These are phyloP conservation scores for Cybosia mesomella DNA, from an alignment of 2,888 invertebrate genomes.

Conservation along the genomic window DNA sequence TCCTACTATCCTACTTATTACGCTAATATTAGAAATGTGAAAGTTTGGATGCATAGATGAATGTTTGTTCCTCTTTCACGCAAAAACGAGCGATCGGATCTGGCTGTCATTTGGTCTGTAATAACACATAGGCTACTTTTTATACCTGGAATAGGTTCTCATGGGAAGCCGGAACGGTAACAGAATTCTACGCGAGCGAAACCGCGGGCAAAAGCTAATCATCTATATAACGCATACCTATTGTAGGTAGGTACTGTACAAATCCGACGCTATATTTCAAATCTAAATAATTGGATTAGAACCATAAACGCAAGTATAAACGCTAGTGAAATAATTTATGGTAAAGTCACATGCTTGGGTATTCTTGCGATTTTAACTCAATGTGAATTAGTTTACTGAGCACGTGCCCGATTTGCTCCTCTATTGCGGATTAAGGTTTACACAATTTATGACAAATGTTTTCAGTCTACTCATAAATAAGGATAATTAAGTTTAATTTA, in stretches of 20 bases:
- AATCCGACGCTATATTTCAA: neutral
- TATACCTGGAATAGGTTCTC: no score
- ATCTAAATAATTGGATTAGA: neutral
- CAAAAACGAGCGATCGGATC: no score
- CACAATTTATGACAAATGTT: constrained; percentile 13
- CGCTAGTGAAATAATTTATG: neutral
- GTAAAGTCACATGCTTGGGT: neutral
- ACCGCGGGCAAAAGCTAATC: no score
- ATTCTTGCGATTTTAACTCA: constrained; percentile 25
- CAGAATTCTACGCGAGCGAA: no score
- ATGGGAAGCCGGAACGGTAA: no score
- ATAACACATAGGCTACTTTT: no score
- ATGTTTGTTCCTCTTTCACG: no score
- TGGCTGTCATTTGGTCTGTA: no score
- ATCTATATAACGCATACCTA: neutral
- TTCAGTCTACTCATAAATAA: neutral
- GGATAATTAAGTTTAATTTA: neutral
- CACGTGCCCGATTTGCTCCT: constrained; percentile 31
- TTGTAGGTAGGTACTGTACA: neutral
- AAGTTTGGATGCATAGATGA: no score
- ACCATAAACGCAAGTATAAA: no score
- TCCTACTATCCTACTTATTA: no score
- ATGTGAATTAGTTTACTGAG: constrained; percentile 35
- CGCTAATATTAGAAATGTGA: no score
- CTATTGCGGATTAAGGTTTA: constrained; percentile 17